These are phyloP conservation scores for Isaurus tuberculatus DNA, from an alignment of 92 coral and sea anemone genomes.

Conservation along the genomic window DNA sequence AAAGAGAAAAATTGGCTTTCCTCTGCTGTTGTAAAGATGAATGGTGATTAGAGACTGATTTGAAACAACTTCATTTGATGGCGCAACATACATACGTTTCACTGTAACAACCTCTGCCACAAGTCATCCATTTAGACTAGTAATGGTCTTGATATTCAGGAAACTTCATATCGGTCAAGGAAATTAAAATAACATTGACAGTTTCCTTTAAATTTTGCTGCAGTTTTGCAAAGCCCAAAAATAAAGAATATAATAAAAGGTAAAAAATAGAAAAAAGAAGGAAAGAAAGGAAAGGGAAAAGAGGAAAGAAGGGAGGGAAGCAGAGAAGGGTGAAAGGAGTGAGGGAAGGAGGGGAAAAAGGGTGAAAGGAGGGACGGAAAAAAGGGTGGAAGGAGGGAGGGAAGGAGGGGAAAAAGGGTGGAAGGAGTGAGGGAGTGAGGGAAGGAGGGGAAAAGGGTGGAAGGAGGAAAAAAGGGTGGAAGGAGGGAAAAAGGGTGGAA, in stretches of 20 bases:
- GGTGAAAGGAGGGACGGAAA: not conserved
- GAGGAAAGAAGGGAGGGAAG: not conserved
- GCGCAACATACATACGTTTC: not conserved
- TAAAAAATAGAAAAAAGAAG: not conserved
- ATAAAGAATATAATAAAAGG: not conserved
- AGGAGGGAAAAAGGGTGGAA: not conserved
- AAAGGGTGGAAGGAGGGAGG: not conserved
- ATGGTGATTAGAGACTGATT: too few relatives aligned
- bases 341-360: slow-evolving; percentile 17
- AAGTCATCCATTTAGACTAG: not conserved
- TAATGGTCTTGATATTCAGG: not conserved
- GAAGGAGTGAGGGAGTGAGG: not conserved
- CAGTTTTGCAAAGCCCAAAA: too few relatives aligned
- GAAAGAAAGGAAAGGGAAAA: not conserved
- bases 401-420: not conserved
- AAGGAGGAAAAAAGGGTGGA: too few relatives aligned
- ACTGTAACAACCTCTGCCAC: not conserved
- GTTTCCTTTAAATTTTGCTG: not conserved
- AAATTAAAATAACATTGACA: too few relatives aligned
- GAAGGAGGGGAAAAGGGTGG: too few relatives aligned
- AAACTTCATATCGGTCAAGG: not conserved
- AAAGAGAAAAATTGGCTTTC: too few relatives aligned
- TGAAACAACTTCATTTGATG: not conserved
- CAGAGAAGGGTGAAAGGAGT: not conserved
- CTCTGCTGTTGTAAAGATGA: too few relatives aligned